These are phyloP conservation scores for Alouatta palliata DNA, from an alignment of 2,113 vertebrate genomes.

Conservation along the genomic window DNA sequence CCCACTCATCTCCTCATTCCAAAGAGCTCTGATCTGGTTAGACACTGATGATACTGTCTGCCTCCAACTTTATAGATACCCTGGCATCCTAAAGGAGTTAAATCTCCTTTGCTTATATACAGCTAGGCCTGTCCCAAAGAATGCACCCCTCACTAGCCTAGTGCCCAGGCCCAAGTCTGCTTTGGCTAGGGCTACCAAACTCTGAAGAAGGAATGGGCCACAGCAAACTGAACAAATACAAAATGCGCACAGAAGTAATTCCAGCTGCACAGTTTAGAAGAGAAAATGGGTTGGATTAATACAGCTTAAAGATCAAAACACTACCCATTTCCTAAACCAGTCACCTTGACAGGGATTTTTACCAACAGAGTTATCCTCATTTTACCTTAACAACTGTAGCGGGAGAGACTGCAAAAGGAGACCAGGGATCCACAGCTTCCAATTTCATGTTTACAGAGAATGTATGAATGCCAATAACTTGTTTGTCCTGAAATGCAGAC, in stretches of 20 bases:
- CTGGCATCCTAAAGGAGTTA: neutral
- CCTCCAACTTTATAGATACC: neutral
- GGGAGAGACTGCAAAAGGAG: constrained; percentile 95
- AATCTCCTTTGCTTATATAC: neutral
- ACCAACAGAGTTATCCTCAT: neutral
- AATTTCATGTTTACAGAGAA: constrained; percentile 97
- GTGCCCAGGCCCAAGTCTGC: neutral
- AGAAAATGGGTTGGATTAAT: neutral
- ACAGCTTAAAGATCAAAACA: constrained; percentile 24
- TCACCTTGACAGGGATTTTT: constrained; percentile 15
- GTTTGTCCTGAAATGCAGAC: constrained; percentile 91
- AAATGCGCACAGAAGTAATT: constrained; percentile 4
- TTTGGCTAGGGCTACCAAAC: neutral
- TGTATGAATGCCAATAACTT: constrained; percentile 87
- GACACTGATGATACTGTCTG: neutral
- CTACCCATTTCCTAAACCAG: neutral
- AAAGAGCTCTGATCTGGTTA: neutral
- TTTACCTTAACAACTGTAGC: constrained; percentile 95
- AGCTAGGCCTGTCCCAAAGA: neutral
- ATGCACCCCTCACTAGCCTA: neutral
- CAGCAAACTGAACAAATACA: neutral
- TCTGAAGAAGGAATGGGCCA: neutral
- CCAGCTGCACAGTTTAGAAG: neutral
- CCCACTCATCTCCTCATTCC: neutral
- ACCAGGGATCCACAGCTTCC: constrained; percentile 93